These are phyloP conservation scores for Podocnemis expansa DNA, from an alignment of 2,113 vertebrate genomes.

Conservation along the genomic window DNA sequence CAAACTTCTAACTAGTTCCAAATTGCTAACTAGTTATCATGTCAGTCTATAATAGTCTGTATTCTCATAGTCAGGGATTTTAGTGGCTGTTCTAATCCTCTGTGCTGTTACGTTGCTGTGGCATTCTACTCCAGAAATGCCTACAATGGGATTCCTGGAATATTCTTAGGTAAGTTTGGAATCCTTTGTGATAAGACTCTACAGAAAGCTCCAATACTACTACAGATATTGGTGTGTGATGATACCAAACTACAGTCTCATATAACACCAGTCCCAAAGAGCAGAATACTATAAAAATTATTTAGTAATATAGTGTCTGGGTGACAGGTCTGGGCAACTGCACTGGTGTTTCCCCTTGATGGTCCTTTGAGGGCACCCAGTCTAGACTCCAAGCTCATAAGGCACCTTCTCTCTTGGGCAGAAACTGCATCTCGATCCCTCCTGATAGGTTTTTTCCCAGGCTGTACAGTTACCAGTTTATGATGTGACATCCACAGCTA, in stretches of 20 bases:
- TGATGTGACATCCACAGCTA: neutral
- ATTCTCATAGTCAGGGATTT: neutral
- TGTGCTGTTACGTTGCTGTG: neutral
- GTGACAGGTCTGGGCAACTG: neutral
- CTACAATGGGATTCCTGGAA: accelerated
- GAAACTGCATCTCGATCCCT: neutral
- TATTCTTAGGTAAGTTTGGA: neutral
- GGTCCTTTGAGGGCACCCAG: neutral
- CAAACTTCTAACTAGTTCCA: neutral
- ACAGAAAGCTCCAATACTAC: neutral
- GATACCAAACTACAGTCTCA: neutral
- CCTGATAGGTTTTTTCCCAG: neutral
- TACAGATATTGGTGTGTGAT: neutral
- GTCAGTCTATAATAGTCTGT: neutral
- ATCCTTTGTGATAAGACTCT: neutral
- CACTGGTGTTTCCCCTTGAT: neutral
- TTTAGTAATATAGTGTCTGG: accelerated
- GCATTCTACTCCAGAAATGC: neutral
- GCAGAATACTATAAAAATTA: neutral
- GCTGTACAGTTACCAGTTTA: neutral
- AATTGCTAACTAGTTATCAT: neutral
- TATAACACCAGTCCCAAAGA: neutral
- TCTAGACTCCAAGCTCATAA: neutral
- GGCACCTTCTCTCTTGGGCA: neutral
- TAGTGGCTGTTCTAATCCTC: neutral